Evolutionary conservation across 2,797 vertebrate genomes (phyloP).

Genomic region (Argentina silus): DNA sequence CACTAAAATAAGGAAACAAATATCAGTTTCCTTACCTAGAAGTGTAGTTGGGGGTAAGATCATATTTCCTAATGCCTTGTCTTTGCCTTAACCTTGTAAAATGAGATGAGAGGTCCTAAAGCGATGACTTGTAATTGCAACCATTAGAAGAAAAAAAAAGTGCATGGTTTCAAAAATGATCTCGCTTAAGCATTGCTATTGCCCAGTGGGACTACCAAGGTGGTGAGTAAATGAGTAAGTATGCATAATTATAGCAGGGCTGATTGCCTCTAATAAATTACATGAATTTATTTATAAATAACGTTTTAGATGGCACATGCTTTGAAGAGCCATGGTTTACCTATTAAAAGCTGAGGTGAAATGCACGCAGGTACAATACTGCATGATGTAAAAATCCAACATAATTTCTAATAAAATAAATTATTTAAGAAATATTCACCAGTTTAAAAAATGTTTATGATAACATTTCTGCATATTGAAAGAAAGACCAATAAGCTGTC

Average conservation of each 20-base stretch:
- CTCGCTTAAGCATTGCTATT: slow-evolving; percentile 65
- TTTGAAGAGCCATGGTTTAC: slow-evolving; percentile 33
- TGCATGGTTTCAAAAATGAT: slow-evolving; percentile 65
- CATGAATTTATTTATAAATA: slow-evolving; percentile 71
- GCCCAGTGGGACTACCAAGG: slow-evolving; percentile 68
- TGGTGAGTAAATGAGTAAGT: slow-evolving; percentile 70
- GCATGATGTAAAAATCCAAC: neutral
- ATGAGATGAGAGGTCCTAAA: slow-evolving; percentile 78
- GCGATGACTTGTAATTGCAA: slow-evolving; percentile 76
- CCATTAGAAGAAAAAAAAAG: slow-evolving; percentile 61
- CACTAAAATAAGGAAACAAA: slow-evolving; percentile 51
- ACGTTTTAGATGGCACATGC: slow-evolving; percentile 42
- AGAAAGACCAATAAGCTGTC: slow-evolving; percentile 33
- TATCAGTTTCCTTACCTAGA: slow-evolving; percentile 58
- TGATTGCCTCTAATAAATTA: slow-evolving; percentile 72
- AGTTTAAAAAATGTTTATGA: neutral
- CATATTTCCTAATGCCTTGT: slow-evolving; percentile 71
- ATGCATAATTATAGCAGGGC: slow-evolving; percentile 73
- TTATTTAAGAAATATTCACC: slow-evolving; percentile 5
- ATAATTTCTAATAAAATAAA: neutral
- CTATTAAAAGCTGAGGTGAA: slow-evolving; percentile 32
- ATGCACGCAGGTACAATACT: slow-evolving; percentile 38
- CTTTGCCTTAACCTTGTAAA: slow-evolving; percentile 77
- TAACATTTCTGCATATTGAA: neutral
- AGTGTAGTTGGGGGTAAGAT: slow-evolving; percentile 39